Conservation (phyloP, 2,113 vertebrate species). For the Proterorhinus semilunaris region DNA sequence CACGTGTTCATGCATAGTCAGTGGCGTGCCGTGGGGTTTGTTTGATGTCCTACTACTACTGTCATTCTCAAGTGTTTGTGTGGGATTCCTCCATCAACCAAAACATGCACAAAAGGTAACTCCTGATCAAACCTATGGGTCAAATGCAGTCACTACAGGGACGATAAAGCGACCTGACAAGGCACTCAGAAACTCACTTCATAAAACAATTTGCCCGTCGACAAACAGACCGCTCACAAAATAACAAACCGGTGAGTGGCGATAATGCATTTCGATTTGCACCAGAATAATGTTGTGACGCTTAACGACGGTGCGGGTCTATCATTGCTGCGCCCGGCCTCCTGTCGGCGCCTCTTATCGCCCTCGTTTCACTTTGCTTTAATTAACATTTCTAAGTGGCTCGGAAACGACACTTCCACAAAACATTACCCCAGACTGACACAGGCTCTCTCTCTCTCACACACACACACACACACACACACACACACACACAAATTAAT, state of each 20-base stretch:
- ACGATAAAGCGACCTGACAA: neutral
- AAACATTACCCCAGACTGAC: conserved; percentile 53
- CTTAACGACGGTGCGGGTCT: conserved; percentile 1
- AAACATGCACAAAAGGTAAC: no score
- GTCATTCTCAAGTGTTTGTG: no score
- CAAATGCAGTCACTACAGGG: no score
- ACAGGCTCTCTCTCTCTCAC: conserved; percentile 31
- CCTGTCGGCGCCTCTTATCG: conserved; percentile 9
- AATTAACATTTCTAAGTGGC: conserved; percentile 43
- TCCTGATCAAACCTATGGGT: no score
- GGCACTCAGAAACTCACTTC: neutral
- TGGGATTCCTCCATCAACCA: no score
- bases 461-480: conserved; percentile 30
- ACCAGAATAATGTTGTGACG: neutral
- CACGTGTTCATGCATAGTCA: no score
- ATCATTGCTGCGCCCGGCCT: neutral
- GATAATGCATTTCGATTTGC: conserved; percentile 8
- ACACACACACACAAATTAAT: conserved; percentile 56
- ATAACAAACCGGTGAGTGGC: neutral
- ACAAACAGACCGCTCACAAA: neutral
- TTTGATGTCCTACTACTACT: no score
- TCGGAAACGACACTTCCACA: conserved; percentile 36
- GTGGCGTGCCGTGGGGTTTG: no score
- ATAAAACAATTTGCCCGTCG: neutral
- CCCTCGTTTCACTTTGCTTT: conserved; percentile 18